A percentile compares a stretch with the other conserved stretches of the same genome.
Conservation (phyloP, 1,140 invertebrate genomes). For the Leptinotarsa lineolata region DNA sequence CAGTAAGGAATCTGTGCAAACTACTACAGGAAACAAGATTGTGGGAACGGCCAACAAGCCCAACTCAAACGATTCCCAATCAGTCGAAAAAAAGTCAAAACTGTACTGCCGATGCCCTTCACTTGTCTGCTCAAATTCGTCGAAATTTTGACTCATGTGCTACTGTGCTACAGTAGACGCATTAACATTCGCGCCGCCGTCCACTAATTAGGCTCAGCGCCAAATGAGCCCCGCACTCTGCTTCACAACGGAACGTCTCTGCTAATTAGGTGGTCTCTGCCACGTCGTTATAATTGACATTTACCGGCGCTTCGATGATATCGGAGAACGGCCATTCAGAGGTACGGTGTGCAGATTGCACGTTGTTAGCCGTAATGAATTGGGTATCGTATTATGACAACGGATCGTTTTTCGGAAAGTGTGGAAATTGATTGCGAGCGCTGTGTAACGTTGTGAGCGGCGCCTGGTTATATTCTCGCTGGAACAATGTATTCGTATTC, state of each 20-base stretch:
- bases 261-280: conserved; percentile 24
- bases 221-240: conserved; percentile 11
- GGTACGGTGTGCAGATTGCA: conserved; percentile 24
- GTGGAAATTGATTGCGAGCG: not conserved
- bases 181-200: not conserved
- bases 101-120: no score
- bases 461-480: no score
- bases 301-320: conserved; percentile 23
- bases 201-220: conserved; percentile 13
- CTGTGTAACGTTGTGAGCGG: no score
- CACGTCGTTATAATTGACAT: conserved; percentile 26
- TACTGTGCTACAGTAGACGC: not conserved
- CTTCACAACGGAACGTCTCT: conserved; percentile 24
- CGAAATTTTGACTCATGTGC: no score
- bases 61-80: no score
- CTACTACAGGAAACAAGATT: no score
- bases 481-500: no score
- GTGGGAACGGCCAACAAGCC: no score
- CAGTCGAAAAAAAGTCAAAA: no score
- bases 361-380: conserved; percentile 22
- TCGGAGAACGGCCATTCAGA: conserved; percentile 25
- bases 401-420: conserved; percentile 15
- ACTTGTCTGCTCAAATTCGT: no score
- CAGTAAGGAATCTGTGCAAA: no score
- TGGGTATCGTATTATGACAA: conserved; percentile 23